phyloP scores from a whole-genome alignment of 2,113 vertebrate species.

The Irena cyanogastra region DNA sequence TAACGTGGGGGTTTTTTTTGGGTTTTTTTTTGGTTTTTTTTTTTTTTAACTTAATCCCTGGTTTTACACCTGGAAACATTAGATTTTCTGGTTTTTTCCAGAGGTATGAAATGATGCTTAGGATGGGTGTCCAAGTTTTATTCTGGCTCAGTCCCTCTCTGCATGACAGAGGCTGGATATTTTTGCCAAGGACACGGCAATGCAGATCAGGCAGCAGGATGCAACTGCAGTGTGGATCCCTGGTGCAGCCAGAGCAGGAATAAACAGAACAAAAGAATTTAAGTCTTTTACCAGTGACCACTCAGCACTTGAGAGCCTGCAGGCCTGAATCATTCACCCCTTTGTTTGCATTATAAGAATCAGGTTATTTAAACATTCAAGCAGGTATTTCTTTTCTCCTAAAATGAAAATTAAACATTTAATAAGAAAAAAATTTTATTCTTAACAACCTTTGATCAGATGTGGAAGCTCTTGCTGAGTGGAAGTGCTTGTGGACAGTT shows the following conservation, averaged over 20 bases:
- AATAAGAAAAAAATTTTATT: not conserved
- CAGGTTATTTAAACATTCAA: not conserved
- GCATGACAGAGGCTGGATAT: not conserved
- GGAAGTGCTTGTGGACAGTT: not conserved
- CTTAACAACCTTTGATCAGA: not conserved
- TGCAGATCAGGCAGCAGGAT: constrained; percentile 34
- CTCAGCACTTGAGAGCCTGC: not conserved
- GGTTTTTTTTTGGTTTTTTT: not conserved
- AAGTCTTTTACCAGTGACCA: not conserved
- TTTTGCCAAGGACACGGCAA: not conserved
- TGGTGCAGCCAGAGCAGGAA: not conserved
- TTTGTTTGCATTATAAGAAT: not conserved
- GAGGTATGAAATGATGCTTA: not conserved
- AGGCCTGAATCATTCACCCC: not conserved
- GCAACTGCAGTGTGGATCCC: not conserved
- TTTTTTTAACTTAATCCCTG: not conserved
- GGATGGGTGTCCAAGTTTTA: not conserved
- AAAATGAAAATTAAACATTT: not conserved
- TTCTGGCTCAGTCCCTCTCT: not conserved
- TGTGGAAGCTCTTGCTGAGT: not conserved
- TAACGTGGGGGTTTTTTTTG: not conserved
- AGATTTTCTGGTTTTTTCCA: not conserved
- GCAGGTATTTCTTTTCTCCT: not conserved
- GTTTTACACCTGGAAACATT: not conserved
- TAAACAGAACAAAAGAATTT: not conserved